Percentiles rank a stretch among this genome's conserved stretches.
These are phyloP conservation scores for Morpho achilles DNA, from an alignment of 2,888 invertebrate genomes.

Conservation along the genomic window DNA sequence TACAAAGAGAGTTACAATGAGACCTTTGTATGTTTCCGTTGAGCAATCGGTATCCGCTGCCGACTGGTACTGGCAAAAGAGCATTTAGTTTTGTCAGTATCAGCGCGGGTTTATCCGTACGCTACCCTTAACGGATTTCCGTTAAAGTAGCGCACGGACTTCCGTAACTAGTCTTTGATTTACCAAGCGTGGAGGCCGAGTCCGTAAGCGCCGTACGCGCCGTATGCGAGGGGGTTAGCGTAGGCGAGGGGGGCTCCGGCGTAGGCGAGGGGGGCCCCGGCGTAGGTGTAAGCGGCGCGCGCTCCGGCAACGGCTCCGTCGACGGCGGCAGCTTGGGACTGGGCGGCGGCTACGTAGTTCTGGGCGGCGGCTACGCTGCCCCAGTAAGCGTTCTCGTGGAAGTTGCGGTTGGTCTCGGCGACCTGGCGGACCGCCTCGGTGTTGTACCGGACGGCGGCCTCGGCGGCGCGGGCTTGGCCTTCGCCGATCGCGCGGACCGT, in stretches of 20 bases:
- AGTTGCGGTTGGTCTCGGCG: conserved; percentile 58
- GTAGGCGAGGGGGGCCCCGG: conserved; percentile 33
- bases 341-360: conserved; percentile 66
- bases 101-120: conserved; percentile 15
- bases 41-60: conserved; percentile 47
- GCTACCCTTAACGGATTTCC: conserved; percentile 3
- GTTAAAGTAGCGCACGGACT: conserved; percentile 13
- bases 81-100: conserved; percentile 10
- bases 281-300: conserved; percentile 33
- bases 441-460: conserved; percentile 61
- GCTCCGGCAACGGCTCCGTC: conserved; percentile 50
- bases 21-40: conserved; percentile 55
- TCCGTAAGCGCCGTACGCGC: conserved; percentile 20
- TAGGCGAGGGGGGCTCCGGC: conserved; percentile 32
- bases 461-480: conserved; percentile 57
- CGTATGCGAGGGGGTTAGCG: conserved; percentile 30
- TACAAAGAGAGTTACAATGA: conserved; percentile 78
- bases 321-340: conserved; percentile 63
- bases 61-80: conserved; percentile 6
- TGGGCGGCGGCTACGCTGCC: conserved; percentile 61
- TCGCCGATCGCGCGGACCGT: conserved; percentile 56
- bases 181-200: conserved; percentile 56
- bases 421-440: conserved; percentile 57
- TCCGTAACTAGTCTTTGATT: conserved; percentile 28
- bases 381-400: conserved; percentile 71